Evolutionary conservation across 23 tunicate species (phyloP), one percentile per base, ranked within the genome.

Genomic region (Trididemnum nubilum): DNA sequence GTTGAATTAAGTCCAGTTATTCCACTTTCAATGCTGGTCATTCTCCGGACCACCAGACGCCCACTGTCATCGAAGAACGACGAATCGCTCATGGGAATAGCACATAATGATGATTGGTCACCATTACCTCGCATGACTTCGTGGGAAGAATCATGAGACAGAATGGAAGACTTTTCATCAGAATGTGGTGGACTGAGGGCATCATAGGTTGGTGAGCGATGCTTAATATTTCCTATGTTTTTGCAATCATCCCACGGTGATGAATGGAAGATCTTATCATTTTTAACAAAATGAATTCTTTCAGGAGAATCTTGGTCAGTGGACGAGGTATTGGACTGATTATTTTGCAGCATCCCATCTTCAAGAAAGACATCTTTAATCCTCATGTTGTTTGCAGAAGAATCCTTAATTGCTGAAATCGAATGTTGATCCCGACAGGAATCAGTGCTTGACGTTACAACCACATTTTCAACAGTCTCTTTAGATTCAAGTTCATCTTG

Each of bases 21-120:
- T 73, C 97, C 97, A 76, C 97, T 91, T 65, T 91, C 97, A 52
- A 91, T 58, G 60, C 97, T 91, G 35, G 74, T 71, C 3, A 38
- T 65, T 65, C 90, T 64, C 57, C 35, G 58, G 1, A 29, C 51
- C 0, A 27, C 59, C 9, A 32, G 64, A 26, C 34, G 37, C 22
- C 33, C 4, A 2, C 27, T 66, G 59, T 82, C 86, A 0, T 70
- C 87, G 2, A 83, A 2, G 59, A 73, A 83, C 35, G 87, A 83
- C 3, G 85, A 81, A 81, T 81, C 85, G 26, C 85, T 81, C 49
- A 1, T 1, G 4, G 4, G 12, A n/a, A n/a, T n/a, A 19, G 23
- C 9, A 19, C 12, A 64, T 64, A 18, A 12, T n/a, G n/a, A n/a
- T n/a, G n/a, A n/a, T n/a, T n/a, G 83, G 23, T 88, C 94, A 3